A percentile compares a stretch with the other conserved stretches of the same genome.
Conservation (phyloP, 2,888 invertebrate species). For the Melanotus villosus region DNA sequence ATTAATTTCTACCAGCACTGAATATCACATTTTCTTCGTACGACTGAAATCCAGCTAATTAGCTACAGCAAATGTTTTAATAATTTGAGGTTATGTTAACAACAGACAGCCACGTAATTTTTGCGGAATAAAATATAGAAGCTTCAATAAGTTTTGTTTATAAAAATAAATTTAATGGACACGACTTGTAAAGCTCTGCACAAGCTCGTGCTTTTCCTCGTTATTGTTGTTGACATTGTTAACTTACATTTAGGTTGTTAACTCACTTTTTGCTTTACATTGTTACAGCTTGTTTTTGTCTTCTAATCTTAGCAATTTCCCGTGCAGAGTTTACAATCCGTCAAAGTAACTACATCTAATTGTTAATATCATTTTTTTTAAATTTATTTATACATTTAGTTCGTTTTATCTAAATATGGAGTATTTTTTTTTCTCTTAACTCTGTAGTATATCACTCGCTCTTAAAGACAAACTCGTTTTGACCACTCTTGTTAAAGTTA, state of each 20-base stretch:
- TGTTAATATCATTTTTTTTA: constrained; percentile 19
- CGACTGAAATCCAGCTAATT: constrained; percentile 19
- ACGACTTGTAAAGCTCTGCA: constrained; percentile 3
- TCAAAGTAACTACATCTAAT: constrained; percentile 36
- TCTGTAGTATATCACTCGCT: not conserved
- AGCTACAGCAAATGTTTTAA: constrained; percentile 16
- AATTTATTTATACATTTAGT: constrained; percentile 14
- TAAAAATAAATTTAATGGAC: constrained; percentile 43
- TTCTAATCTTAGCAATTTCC: constrained; percentile 15
- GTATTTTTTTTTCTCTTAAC: not conserved
- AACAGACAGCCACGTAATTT: constrained; percentile 14
- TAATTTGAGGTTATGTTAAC: constrained; percentile 2
- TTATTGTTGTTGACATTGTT: constrained; percentile 2
- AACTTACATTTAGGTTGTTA: too few relatives aligned
- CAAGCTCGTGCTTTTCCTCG: constrained; percentile 3
- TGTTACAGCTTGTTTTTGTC: too few relatives aligned
- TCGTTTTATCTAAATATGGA: not conserved
- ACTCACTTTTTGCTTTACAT: too few relatives aligned
- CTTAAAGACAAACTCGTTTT: not conserved
- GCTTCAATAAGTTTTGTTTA: constrained; percentile 37
- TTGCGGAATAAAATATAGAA: constrained; percentile 38
- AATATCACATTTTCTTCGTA: not conserved
- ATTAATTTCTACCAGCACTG: not conserved
- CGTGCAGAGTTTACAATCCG: constrained; percentile 15
- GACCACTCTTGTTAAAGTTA: not conserved